Evolutionary conservation across 2,113 vertebrate species (phyloP).

Genomic region (Anolis carolinensis): DNA sequence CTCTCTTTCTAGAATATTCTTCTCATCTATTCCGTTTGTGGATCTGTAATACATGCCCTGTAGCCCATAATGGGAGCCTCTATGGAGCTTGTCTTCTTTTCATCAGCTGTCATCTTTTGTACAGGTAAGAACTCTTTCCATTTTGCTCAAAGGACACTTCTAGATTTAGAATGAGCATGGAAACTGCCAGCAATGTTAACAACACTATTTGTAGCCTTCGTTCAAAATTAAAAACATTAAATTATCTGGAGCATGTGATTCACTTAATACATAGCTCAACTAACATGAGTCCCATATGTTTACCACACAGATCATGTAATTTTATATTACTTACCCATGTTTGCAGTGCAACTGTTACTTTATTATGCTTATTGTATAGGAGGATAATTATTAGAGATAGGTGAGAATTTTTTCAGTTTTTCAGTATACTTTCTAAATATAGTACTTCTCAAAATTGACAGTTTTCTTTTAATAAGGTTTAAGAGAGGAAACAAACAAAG

Average conservation of each 20-base stretch:
- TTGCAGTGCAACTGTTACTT: rapidly evolving
- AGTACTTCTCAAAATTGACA: not conserved
- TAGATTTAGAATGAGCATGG: rapidly evolving
- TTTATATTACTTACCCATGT: rapidly evolving
- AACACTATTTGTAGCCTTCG: not conserved
- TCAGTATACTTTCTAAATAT: not conserved
- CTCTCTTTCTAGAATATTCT: constrained; percentile 38
- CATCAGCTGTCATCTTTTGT: constrained; percentile 26
- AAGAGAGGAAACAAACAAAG: not conserved
- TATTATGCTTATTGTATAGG: not conserved
- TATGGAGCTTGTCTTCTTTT: not conserved
- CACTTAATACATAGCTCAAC: rapidly evolving
- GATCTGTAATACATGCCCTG: rapidly evolving
- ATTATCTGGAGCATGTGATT: rapidly evolving
- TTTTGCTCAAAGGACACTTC: not conserved
- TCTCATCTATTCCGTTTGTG: rapidly evolving
- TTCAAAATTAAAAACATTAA: rapidly evolving
- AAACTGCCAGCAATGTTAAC: not conserved
- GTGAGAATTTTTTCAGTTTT: not conserved
- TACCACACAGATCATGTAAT: rapidly evolving
- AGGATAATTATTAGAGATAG: not conserved
- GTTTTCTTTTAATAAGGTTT: not conserved
- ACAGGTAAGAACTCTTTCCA: constrained; percentile 72
- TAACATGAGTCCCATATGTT: rapidly evolving
- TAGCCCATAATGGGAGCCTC: constrained; percentile 54